phyloP scores from a whole-genome alignment of 2,113 vertebrate species.

The Aegotheles bennettii region DNA sequence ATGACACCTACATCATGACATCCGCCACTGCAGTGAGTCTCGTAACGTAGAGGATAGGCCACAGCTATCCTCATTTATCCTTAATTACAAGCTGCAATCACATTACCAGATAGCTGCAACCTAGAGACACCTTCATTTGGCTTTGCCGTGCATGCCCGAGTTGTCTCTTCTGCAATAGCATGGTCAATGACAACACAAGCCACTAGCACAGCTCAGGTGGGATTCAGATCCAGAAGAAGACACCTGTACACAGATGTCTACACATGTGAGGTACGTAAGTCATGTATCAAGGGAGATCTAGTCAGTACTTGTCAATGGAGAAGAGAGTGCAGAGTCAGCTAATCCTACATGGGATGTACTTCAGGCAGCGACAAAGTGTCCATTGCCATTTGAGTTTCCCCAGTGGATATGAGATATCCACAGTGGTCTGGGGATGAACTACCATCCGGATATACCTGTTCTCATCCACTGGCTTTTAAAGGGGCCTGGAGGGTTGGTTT shows the following conservation, averaged over 20 bases:
- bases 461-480: background rate
- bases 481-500: background rate
- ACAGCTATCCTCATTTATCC: background rate
- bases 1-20: background rate
- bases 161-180: background rate
- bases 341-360: background rate
- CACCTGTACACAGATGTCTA: background rate
- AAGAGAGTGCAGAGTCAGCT: background rate
- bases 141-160: background rate
- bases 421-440: background rate
- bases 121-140: background rate
- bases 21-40: background rate
- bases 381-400: background rate
- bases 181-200: background rate
- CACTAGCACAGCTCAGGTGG: background rate
- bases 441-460: background rate
- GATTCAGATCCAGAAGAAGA: background rate
- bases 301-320: background rate
- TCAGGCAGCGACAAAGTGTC: background rate
- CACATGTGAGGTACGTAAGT: accelerated
- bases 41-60: background rate
- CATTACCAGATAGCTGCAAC: background rate
- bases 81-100: background rate
- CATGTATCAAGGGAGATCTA: background rate
- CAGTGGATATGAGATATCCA: background rate